Evolutionary conservation across 2,797 vertebrate species (phyloP).

Genomic region (Cossypha polioptera): DNA sequence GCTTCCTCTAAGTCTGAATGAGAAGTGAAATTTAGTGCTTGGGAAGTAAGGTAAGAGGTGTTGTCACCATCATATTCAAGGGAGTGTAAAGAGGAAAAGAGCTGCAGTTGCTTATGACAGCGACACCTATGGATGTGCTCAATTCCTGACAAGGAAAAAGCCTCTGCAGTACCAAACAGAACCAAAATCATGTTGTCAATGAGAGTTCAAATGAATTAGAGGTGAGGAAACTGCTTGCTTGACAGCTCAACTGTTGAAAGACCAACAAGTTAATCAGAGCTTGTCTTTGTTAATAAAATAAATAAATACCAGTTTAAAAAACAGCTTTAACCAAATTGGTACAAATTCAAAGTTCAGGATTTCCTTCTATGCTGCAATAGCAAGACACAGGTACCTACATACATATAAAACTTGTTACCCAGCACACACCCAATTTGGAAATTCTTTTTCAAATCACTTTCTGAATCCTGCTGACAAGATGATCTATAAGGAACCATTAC

Average conservation of each 20-base stretch:
- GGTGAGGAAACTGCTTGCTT: not conserved
- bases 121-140: not conserved
- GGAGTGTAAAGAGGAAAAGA: not conserved
- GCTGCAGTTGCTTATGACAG: not conserved
- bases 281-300: not conserved
- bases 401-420: not conserved
- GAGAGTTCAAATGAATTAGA: not conserved
- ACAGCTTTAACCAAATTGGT: not conserved
- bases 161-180: not conserved
- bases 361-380: not conserved
- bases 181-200: not conserved
- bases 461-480: slow-evolving; percentile 51
- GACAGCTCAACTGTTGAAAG: not conserved
- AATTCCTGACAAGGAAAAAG: not conserved
- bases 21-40: not conserved
- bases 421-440: not conserved
- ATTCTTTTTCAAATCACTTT: slow-evolving; percentile 3
- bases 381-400: not conserved
- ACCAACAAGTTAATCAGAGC: not conserved
- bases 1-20: not conserved
- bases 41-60: not conserved
- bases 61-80: not conserved
- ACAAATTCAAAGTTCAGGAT: not conserved
- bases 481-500: slow-evolving; percentile 66
- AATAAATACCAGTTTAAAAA: not conserved